A percentile compares a stretch with the other conserved stretches of the same genome.
phyloP scores from a whole-genome alignment of 2,797 vertebrate species.

The Erithacus rubecula region DNA sequence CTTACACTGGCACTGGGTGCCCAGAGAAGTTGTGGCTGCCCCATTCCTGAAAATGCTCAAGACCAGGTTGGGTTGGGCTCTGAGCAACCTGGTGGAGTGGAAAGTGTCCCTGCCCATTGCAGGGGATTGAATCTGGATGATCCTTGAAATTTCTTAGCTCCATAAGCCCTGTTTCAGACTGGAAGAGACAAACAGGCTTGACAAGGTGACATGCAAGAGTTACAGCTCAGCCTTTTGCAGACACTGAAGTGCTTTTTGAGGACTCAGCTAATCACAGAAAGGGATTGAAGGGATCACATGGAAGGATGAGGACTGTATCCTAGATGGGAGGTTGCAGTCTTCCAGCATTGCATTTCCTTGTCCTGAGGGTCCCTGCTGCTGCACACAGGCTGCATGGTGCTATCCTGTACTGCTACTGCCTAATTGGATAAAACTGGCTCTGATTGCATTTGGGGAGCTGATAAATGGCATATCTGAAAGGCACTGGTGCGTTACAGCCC shows the following conservation, averaged over 20 bases:
- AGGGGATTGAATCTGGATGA: not conserved
- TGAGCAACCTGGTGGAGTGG: not conserved
- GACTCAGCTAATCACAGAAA: not conserved
- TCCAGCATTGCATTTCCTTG: not conserved
- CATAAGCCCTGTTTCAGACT: not conserved
- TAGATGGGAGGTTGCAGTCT: not conserved
- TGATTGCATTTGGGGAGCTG: slow-evolving; percentile 45
- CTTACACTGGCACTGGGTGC: not conserved
- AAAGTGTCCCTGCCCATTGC: not conserved
- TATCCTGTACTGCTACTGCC: not conserved
- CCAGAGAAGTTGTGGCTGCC: not conserved
- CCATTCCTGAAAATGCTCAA: not conserved
- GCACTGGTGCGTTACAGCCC: not conserved
- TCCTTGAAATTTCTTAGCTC: not conserved
- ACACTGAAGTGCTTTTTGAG: not conserved
- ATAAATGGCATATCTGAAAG: slow-evolving; percentile 37
- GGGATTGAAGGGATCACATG: not conserved
- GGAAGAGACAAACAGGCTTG: not conserved
- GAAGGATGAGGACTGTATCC: not conserved
- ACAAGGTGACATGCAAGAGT: not conserved
- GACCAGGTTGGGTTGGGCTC: not conserved
- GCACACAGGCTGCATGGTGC: not conserved
- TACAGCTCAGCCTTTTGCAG: not conserved
- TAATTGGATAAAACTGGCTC: slow-evolving; percentile 22
- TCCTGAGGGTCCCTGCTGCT: not conserved